A percentile compares a stretch with the other conserved stretches of the same genome.
Evolutionary conservation across 2,113 vertebrate genomes (phyloP).

Genomic region (Ranitomeya variabilis): DNA sequence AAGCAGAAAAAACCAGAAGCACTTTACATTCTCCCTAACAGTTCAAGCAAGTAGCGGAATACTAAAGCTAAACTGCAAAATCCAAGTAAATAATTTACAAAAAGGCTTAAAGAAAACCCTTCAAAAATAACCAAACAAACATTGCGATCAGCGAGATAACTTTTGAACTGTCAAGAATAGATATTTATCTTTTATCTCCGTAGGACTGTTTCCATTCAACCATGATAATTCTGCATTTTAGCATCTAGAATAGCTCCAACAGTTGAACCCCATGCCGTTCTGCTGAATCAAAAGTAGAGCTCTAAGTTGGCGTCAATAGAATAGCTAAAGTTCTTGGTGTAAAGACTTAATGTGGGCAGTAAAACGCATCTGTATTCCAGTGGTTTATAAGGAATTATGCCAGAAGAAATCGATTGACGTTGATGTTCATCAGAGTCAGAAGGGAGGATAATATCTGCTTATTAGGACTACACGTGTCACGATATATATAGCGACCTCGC

Average conservation of each 20-base stretch:
- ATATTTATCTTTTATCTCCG: background rate
- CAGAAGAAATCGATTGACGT: too few relatives aligned
- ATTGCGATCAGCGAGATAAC: background rate
- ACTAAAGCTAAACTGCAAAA: background rate
- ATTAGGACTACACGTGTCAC: too few relatives aligned
- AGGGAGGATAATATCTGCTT: too few relatives aligned
- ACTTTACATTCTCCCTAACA: background rate
- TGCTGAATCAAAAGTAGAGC: background rate
- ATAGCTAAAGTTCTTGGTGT: background rate
- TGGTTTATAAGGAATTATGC: too few relatives aligned
- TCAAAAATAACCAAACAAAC: background rate
- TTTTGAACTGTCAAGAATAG: background rate
- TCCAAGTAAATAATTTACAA: background rate
- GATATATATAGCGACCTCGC: too few relatives aligned
- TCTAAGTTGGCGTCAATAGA: too few relatives aligned
- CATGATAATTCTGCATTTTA: background rate
- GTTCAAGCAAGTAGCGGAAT: background rate
- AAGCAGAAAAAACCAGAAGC: background rate
- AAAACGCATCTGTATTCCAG: background rate
- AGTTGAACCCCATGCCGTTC: fast-evolving
- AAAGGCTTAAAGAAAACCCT: background rate
- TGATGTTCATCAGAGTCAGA: too few relatives aligned
- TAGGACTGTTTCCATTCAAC: background rate
- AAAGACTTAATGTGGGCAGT: background rate
- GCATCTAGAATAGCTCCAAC: background rate